phyloP scores from a whole-genome alignment of 1,140 invertebrate genomes.

The Pristionchus pacificus region DNA sequence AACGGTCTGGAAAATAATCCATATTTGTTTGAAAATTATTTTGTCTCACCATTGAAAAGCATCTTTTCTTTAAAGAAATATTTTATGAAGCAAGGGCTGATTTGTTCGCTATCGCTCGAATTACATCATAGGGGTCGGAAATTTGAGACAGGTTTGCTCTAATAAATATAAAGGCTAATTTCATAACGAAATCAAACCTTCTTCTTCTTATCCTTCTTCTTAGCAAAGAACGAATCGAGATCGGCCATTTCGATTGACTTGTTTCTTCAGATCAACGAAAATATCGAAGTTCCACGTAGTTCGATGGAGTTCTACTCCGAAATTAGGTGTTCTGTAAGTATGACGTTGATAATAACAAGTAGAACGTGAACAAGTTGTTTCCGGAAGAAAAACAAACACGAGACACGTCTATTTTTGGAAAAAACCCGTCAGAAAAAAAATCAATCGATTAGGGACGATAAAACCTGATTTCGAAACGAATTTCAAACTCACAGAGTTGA shows the following conservation, averaged over 20 bases:
- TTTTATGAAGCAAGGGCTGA: too few relatives aligned
- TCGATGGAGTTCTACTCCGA: neutral
- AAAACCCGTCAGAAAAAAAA: constrained; percentile 1
- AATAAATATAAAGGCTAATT: too few relatives aligned
- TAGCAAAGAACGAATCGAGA: constrained; percentile 34
- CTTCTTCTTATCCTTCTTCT: constrained; percentile 37
- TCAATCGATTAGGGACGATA: neutral
- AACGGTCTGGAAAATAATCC: constrained; percentile 4
- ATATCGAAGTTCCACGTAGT: neutral
- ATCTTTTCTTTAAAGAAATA: too few relatives aligned
- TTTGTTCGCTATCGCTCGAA: too few relatives aligned
- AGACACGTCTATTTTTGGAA: too few relatives aligned
- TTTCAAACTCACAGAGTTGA: neutral
- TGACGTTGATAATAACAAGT: neutral
- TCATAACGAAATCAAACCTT: constrained; percentile 16
- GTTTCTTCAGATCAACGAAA: constrained; percentile 2
- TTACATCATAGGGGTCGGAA: too few relatives aligned
- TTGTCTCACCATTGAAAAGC: too few relatives aligned
- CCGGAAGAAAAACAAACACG: neutral
- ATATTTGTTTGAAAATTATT: neutral
- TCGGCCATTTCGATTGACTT: constrained; percentile 27
- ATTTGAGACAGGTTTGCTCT: too few relatives aligned
- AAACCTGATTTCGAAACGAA: neutral
- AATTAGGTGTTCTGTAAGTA: neutral
- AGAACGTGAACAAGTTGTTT: neutral